These are phyloP conservation scores for Rhea americana DNA, from an alignment of 2,113 vertebrate genomes.

Conservation along the genomic window DNA sequence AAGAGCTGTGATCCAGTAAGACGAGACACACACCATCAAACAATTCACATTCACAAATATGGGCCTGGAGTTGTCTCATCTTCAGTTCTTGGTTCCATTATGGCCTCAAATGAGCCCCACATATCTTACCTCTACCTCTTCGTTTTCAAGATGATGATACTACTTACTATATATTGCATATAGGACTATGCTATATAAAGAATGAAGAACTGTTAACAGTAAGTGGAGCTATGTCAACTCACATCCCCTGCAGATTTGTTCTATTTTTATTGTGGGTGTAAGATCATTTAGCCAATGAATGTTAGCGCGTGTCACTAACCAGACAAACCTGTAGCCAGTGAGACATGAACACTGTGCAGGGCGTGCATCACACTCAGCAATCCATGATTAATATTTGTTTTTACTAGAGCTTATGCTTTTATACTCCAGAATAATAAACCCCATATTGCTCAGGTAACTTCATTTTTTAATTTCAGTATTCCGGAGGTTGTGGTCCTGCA, in stretches of 20 bases:
- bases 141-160: not conserved
- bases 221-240: conserved; percentile 26
- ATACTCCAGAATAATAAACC: not conserved
- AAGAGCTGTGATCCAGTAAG: not conserved
- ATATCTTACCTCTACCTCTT: not conserved
- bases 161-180: not conserved
- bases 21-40: not conserved
- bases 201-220: conserved; percentile 30
- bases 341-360: conserved; percentile 18
- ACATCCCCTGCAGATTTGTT: not conserved
- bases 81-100: not conserved
- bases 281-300: conserved; percentile 15
- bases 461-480: not conserved
- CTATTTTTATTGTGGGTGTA: conserved; percentile 14
- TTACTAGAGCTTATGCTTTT: not conserved
- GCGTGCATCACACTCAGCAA: conserved; percentile 1
- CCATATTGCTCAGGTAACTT: not conserved
- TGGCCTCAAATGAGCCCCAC: not conserved
- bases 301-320: conserved; percentile 28
- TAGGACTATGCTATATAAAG: not conserved
- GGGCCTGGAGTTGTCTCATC: not conserved
- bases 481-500: not conserved
- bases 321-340: conserved; percentile 37
- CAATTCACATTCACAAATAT: not conserved
- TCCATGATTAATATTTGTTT: not conserved